Conservation (phyloP, 1,140 invertebrate genomes). For the Anagrus nilaparvatae region DNA sequence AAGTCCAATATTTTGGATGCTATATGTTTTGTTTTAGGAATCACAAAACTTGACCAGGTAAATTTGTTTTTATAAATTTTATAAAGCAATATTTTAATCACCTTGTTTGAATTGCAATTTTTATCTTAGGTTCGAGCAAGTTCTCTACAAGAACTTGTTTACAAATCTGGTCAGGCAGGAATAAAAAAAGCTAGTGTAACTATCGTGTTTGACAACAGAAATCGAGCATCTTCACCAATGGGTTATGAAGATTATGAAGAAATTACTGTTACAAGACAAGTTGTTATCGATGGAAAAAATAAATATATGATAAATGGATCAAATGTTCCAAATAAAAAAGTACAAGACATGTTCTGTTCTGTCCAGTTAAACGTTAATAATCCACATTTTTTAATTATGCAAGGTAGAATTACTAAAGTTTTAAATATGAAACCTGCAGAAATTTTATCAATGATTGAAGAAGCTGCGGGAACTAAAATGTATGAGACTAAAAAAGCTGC, state of each 20-base stretch:
- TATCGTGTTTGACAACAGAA: conserved; percentile 89
- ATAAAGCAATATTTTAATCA: conserved; percentile 8
- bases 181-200: conserved; percentile 93
- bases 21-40: conserved; percentile 96
- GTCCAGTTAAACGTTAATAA: conserved; percentile 98
- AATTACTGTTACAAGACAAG: conserved; percentile 87
- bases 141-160: conserved; percentile 89
- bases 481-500: conserved; percentile 91
- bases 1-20: conserved; percentile 98
- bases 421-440: conserved; percentile 98
- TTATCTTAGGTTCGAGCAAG: conserved; percentile 69
- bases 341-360: conserved; percentile 91
- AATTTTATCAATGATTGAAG: conserved; percentile 98
- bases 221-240: conserved; percentile 74
- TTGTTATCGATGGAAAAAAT: conserved; percentile 72
- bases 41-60: conserved; percentile 88
- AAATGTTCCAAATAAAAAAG: conserved; percentile 77
- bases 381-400: conserved; percentile 99
- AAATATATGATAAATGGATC: conserved; percentile 94
- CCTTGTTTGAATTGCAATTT: neutral
- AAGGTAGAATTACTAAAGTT: conserved; percentile 98
- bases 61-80: conserved; percentile 23
- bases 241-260: conserved; percentile 90
- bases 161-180: conserved; percentile 94
- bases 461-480: conserved; percentile 96